Evolutionary conservation across 2,888 invertebrate genomes (phyloP).

Genomic region (Ichneumoninae sp.): DNA sequence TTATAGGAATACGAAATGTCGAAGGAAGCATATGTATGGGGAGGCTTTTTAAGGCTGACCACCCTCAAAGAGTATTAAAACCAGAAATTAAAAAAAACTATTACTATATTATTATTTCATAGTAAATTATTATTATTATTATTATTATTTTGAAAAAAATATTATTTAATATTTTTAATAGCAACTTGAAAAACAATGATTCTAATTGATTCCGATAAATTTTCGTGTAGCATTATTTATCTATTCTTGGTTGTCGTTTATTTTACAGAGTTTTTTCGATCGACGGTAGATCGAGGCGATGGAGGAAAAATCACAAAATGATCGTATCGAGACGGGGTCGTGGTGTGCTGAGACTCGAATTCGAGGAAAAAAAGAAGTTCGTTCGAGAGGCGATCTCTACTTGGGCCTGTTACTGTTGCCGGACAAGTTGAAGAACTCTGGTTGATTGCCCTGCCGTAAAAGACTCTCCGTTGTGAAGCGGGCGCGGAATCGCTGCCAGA

Average conservation of each 20-base stretch:
- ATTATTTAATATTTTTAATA: too few species aligned
- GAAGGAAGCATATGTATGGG: background rate
- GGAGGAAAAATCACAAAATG: background rate
- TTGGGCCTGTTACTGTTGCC: slow-evolving; percentile 44
- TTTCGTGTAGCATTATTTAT: background rate
- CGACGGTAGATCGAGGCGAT: background rate
- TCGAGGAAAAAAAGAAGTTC: slow-evolving; percentile 45
- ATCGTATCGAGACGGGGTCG: background rate
- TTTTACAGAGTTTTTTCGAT: background rate
- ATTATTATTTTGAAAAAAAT: too few species aligned
- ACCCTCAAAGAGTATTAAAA: background rate
- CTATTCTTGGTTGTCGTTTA: background rate
- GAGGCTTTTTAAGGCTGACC: background rate
- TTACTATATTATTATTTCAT: background rate
- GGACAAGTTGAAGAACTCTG: slow-evolving; percentile 56
- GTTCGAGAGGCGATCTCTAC: slow-evolving; percentile 45
- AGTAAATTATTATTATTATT: too few species aligned
- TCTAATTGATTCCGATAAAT: too few species aligned
- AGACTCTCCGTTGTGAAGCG: slow-evolving; percentile 39
- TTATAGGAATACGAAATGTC: background rate
- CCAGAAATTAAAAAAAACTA: background rate
- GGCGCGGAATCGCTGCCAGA: slow-evolving; percentile 33
- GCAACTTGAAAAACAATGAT: too few species aligned
- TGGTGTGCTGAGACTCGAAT: slow-evolving; percentile 33
- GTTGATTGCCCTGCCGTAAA: slow-evolving; percentile 64